Conservation (phyloP, 2,113 vertebrate species). For the Phoxinus phoxinus region DNA sequence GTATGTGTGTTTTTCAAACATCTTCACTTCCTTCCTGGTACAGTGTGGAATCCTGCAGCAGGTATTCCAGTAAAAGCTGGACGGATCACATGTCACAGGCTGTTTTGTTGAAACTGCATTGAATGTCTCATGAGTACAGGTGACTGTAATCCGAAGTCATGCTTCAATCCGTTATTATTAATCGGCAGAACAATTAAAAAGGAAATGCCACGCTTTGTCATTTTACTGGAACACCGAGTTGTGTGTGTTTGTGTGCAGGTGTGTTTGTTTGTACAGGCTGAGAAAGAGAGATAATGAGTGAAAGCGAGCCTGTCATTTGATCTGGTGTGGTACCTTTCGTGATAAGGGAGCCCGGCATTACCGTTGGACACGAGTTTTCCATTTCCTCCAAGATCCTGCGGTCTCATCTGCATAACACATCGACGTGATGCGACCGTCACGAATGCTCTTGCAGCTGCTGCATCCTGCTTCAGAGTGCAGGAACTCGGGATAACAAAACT, state of each 20-base stretch:
- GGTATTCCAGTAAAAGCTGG: constrained; percentile 58
- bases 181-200: constrained; percentile 31
- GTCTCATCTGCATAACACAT: background rate
- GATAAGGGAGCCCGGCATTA: constrained; percentile 2
- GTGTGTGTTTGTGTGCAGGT: constrained; percentile 19
- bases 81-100: constrained; percentile 40
- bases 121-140: constrained; percentile 8
- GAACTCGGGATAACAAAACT: constrained; percentile 15
- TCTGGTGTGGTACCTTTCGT: background rate
- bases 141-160: constrained; percentile 40
- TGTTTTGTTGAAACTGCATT: constrained; percentile 41
- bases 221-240: background rate
- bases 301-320: constrained; percentile 30
- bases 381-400: background rate
- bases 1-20: background rate
- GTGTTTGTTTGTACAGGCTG: constrained; percentile 19
- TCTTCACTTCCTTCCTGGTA: constrained; percentile 53
- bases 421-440: background rate
- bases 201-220: background rate
- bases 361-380: background rate
- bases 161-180: constrained; percentile 20
- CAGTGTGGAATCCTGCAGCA: constrained; percentile 42
- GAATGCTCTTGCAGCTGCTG: background rate
- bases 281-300: constrained; percentile 2
- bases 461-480: background rate